Evolutionary conservation across 2,797 vertebrate genomes (phyloP).

Genomic region (Prionace glauca): DNA sequence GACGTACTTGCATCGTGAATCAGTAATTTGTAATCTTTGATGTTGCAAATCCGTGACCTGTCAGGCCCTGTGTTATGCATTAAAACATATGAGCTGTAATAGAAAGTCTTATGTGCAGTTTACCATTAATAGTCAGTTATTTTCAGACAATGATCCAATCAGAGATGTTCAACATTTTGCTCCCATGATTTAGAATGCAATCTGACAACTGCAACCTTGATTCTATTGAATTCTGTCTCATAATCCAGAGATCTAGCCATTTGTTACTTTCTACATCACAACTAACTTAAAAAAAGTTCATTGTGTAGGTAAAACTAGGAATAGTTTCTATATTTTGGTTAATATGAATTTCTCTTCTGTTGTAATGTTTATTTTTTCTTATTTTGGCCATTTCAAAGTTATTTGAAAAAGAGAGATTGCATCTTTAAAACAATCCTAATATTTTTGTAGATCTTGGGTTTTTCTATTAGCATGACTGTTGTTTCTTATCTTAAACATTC

Average conservation of each 20-base stretch:
- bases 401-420: not conserved
- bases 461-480: not conserved
- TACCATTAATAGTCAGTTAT: not conserved
- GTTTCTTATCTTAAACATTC: not conserved
- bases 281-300: not conserved
- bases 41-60: not conserved
- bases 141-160: not conserved
- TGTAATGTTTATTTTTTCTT: not conserved
- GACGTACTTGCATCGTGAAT: not conserved
- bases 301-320: not conserved
- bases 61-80: not conserved
- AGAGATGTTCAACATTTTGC: not conserved
- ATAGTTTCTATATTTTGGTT: not conserved
- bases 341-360: not conserved
- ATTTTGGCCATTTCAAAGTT: not conserved
- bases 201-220: not conserved
- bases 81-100: not conserved
- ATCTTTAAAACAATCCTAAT: not conserved
- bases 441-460: not conserved
- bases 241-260: not conserved
- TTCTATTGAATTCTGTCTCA: not conserved
- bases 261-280: not conserved
- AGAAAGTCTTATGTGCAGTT: not conserved
- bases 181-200: not conserved
- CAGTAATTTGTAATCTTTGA: not conserved